Percentiles rank a stretch among this genome's conserved stretches.
Conservation (phyloP, 2,888 invertebrate genomes). For the Cheilosia grossa region DNA sequence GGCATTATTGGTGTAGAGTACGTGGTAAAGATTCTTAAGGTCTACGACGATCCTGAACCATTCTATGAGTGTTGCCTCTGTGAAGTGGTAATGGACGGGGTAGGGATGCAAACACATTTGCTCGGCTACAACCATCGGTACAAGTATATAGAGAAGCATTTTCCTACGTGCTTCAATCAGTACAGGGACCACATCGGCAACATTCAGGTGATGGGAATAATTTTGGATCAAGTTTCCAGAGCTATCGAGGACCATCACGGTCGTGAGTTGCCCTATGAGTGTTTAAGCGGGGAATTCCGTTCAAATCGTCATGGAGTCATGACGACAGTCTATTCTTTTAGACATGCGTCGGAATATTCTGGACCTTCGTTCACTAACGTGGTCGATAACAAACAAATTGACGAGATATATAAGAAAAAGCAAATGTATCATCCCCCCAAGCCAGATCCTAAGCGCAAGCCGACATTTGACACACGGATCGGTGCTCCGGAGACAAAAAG, state of each 20-base stretch:
- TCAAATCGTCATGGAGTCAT: conserved; percentile 86
- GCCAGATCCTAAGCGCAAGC: conserved; percentile 69
- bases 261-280: conserved; percentile 87
- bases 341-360: conserved; percentile 87
- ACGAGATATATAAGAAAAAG: conserved; percentile 78
- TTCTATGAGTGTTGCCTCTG: conserved; percentile 90
- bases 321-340: conserved; percentile 87
- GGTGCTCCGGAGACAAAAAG: conserved; percentile 42
- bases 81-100: conserved; percentile 89
- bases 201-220: conserved; percentile 83
- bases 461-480: conserved; percentile 70
- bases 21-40: conserved; percentile 88
- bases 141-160: conserved; percentile 87
- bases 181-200: conserved; percentile 86
- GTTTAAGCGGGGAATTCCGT: conserved; percentile 87
- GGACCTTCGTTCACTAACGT: conserved; percentile 85
- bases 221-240: conserved; percentile 85
- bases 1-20: conserved; percentile 89
- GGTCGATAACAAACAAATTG: conserved; percentile 82
- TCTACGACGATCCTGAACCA: conserved; percentile 86
- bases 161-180: conserved; percentile 86
- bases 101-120: conserved; percentile 90
- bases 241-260: conserved; percentile 91
- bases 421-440: conserved; percentile 61
- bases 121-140: conserved; percentile 90